A percentile compares a stretch with the other conserved stretches of the same genome.
Conservation (phyloP, 2,888 invertebrate genomes). For the Drosophila lutescens region DNA sequence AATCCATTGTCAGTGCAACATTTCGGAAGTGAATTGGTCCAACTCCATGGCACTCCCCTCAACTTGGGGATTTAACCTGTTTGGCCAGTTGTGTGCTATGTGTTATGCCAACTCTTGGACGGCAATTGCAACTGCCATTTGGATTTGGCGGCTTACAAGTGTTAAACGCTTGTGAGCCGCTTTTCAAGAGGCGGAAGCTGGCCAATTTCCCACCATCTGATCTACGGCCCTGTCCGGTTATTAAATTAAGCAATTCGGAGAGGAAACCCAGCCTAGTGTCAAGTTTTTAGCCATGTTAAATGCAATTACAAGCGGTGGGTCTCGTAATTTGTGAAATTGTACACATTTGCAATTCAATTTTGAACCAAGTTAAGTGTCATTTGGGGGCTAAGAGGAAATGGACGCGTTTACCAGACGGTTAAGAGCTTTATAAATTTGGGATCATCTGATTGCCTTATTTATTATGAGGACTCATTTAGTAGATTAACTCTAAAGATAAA, state of each 20-base stretch:
- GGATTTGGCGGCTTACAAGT: conserved; percentile 47
- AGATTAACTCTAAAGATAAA: not conserved
- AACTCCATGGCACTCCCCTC: conserved; percentile 9
- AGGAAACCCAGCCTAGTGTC: conserved; percentile 35
- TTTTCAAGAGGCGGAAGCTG: conserved; percentile 66
- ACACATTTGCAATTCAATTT: conserved; percentile 30
- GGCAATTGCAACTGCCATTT: conserved; percentile 9
- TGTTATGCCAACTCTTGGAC: conserved; percentile 30
- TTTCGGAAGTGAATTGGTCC: conserved; percentile 58
- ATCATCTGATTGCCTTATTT: not conserved
- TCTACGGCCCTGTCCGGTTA: conserved; percentile 48
- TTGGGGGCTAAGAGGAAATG: conserved; percentile 6
- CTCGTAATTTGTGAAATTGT: conserved; percentile 29
- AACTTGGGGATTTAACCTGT: conserved; percentile 37
- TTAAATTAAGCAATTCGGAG: conserved; percentile 47
- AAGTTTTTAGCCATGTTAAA: conserved; percentile 33
- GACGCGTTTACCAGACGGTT: not conserved
- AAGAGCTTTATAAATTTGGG: not conserved
- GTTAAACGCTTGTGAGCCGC: conserved; percentile 51
- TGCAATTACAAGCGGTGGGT: conserved; percentile 34
- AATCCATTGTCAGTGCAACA: conserved; percentile 45
- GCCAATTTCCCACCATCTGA: conserved; percentile 41
- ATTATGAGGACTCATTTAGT: too few relatives aligned
- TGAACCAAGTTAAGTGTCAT: conserved; percentile 1
- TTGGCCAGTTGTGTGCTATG: conserved; percentile 33